phyloP scores from a whole-genome alignment of 1,140 invertebrate genomes.

The Drosophila miranda region DNA sequence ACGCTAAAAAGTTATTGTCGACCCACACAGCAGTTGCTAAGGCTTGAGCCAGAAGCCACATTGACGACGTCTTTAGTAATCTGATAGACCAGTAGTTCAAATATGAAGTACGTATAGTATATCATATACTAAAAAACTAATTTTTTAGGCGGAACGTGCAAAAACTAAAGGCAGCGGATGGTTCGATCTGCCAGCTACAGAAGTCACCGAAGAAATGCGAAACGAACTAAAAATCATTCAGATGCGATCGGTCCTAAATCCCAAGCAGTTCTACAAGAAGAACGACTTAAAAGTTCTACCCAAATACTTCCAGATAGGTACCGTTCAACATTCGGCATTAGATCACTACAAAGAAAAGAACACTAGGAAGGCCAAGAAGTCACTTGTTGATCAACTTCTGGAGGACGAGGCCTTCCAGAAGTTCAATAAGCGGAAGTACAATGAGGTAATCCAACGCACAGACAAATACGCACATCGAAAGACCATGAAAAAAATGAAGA shows the following conservation, averaged over 20 bases:
- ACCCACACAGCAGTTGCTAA: constrained; percentile 26
- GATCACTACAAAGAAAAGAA: constrained; percentile 90
- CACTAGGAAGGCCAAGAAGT: constrained; percentile 94
- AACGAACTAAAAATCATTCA: constrained; percentile 93
- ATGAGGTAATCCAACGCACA: constrained; percentile 89
- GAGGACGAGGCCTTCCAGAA: constrained; percentile 93
- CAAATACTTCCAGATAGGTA: constrained; percentile 95
- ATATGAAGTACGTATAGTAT: background rate
- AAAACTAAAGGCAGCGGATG: constrained; percentile 93
- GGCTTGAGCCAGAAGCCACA: constrained; percentile 26
- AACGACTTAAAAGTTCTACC: constrained; percentile 93
- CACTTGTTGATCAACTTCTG: constrained; percentile 95
- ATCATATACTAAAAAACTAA: background rate
- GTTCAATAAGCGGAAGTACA: constrained; percentile 93
- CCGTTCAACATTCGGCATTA: constrained; percentile 88
- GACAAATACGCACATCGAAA: constrained; percentile 83
- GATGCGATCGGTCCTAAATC: constrained; percentile 96
- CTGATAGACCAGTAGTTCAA: constrained; percentile 43
- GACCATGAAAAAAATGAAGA: constrained; percentile 77
- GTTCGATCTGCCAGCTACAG: constrained; percentile 93
- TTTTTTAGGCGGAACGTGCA: constrained; percentile 84
- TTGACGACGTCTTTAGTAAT: constrained; percentile 82
- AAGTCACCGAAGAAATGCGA: constrained; percentile 93
- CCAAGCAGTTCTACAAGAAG: constrained; percentile 96
- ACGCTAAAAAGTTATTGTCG: constrained; percentile 35